Base-by-base conservation (phyloP, 1,140 invertebrate genomes). In the Drosophila ananassae region DNA sequence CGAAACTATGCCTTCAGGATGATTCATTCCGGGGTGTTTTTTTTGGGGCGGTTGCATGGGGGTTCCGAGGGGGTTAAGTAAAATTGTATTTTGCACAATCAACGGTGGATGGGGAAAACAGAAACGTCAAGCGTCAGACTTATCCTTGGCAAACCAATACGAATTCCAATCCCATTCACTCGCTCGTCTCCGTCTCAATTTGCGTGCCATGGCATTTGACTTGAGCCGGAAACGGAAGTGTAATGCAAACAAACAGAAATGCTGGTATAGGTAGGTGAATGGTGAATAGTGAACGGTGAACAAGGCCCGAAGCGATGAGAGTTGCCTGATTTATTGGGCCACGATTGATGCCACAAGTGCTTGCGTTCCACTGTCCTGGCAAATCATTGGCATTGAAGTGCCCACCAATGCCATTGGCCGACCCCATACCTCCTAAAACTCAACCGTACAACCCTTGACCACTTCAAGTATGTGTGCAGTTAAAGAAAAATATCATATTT, bases 291-390 rank as follows among this genome's bases (percentile, higher is more conserved):
- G 59, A 41, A 41, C 24, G 57, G 3, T 51, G 47, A 37, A 48
- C 47, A 13, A 64, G 73, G 64, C 50, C 54, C 51, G 32, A 53
- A 75, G 58, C 62, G 63, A 68, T 66, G 62, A 75, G 63, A 48
- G 57, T 71, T 64, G 73, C 55, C 60, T 79, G 77, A 79, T 79
- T 79, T 79, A 79, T 79, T 79, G 77, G 57, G 56, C 55, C 57
- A 55, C 64, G 77, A 64, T 75, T 79, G 77, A 75, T 69, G 77
- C 72, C 77, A 79, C 77, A 79, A 79, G 77, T 79, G 77, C 77
- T 63, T 44, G 58, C 71, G 51, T 69, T 69, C 32, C 67, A 73
- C 69, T 73, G 69, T 73, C 51, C 71, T 75, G 64, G 63, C 63
- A 69, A 71, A 71, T 79, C 63, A 62, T 52, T 73, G 71, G 52